Base-by-base conservation (phyloP, 2,113 vertebrate genomes). In the Geococcyx californianus region DNA sequence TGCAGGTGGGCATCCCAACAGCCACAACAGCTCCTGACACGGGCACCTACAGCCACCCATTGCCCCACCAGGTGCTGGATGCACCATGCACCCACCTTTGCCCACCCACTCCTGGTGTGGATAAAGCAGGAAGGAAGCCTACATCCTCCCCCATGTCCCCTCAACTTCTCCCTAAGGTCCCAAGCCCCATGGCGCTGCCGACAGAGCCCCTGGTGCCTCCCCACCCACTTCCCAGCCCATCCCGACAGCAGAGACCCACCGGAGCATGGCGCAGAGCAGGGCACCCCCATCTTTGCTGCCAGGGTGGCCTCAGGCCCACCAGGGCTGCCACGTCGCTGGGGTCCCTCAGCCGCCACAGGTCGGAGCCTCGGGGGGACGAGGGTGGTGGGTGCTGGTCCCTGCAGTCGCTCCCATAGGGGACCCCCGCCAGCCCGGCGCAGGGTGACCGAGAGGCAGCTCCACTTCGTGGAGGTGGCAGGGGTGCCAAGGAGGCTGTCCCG, bases 391-490 rank as follows among this genome's bases (percentile, higher is more conserved):
- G 66, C 73, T 2, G 38, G 73, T 25, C 23, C 72, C 33, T 87
- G 47, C 5, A 42, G 51, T 13, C 67, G 49, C 40, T 93, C 79
- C 93, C 96, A 93, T 13, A 44, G 83, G 7, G 24, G 7, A 1
- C 52, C 28, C 62, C 20, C 42, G 0, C 62, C 67, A 0, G 47
- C 76, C 42, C n/a, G 74, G 28, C 49, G 38, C 33, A 95, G 51
- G 52, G 21, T 74, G 21, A 79, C 84, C 0, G 67, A 94, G 62
- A 96, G 89, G 75, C 91, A 97, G 84, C 95, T 97, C 85, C 89
- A 20, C 90, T 97, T 89, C 1, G 34, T 89, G 81, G 38, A 4
- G 59, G 14, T 6, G 0, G 44, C 5, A 1, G 6, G 12, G 34
- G 20, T 15, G 3, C 89, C 36, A 6, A 92, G 59, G 34, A 90